Evolutionary conservation across 2,888 invertebrate genomes (phyloP).

Genomic region (Amphiduros pacificus): DNA sequence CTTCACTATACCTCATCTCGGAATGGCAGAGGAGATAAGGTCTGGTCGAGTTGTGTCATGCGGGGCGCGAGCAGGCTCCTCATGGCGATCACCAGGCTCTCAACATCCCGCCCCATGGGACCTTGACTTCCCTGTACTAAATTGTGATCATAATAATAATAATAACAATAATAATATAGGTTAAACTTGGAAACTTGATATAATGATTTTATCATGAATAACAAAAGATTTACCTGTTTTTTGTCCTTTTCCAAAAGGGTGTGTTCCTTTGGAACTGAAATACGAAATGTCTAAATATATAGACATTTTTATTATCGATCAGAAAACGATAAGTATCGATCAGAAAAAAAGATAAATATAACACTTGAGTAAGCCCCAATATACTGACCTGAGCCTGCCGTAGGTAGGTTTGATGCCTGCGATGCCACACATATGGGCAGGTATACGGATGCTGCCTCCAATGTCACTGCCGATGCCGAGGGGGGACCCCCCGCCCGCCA

Average conservation of each 20-base stretch:
- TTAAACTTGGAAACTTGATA: too few species aligned
- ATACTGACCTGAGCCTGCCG: constrained; percentile 33
- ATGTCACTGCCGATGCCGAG: constrained; percentile 58
- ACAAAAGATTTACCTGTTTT: too few species aligned
- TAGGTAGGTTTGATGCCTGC: constrained; percentile 54
- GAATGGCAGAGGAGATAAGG: not conserved
- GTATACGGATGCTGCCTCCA: constrained; percentile 57
- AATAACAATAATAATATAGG: too few species aligned
- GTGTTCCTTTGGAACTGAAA: too few species aligned
- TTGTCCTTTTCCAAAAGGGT: too few species aligned
- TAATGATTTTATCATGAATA: too few species aligned
- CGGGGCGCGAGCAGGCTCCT: not conserved
- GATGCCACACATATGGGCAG: constrained; percentile 56
- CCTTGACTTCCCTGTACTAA: constrained; percentile 2
- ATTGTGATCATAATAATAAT: too few species aligned
- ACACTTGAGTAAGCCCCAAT: too few species aligned
- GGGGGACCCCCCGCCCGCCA: constrained; percentile 51
- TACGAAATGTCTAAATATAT: too few species aligned
- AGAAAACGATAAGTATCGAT: too few species aligned
- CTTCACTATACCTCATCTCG: not conserved
- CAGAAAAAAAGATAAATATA: too few species aligned
- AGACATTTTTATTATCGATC: too few species aligned
- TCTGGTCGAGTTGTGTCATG: not conserved
- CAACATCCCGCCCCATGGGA: not conserved
- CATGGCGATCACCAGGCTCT: not conserved